These are phyloP conservation scores for Heliconius ismenius DNA, from an alignment of 2,888 invertebrate species.

Conservation along the genomic window DNA sequence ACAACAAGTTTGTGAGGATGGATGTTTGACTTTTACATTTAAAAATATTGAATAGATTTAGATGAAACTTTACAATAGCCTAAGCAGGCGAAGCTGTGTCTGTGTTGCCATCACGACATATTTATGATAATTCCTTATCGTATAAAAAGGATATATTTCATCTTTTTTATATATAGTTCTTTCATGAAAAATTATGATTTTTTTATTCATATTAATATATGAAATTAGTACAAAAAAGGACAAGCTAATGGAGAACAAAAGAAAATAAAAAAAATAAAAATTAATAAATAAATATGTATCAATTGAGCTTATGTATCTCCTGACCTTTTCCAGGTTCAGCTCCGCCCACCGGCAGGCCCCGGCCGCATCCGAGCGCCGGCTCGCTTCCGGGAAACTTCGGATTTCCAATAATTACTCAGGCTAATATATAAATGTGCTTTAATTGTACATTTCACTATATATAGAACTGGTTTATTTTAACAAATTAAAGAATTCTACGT, in stretches of 20 bases:
- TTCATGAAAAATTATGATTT: too few relatives aligned
- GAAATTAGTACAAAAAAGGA: too few relatives aligned
- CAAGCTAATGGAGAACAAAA: background rate
- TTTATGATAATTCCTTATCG: too few relatives aligned
- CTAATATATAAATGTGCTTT: conserved; percentile 45
- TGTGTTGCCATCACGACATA: too few relatives aligned
- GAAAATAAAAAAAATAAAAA: background rate
- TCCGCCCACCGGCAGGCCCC: conserved; percentile 39
- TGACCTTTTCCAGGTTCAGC: conserved; percentile 30
- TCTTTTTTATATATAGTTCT: too few relatives aligned
- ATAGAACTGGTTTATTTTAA: background rate
- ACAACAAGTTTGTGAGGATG: too few relatives aligned
- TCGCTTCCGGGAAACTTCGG: conserved; percentile 44
- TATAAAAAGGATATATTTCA: too few relatives aligned
- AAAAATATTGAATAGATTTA: too few relatives aligned
- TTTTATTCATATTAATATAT: too few relatives aligned
- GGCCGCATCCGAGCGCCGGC: conserved; percentile 43
- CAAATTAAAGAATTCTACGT: background rate
- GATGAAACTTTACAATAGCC: too few relatives aligned
- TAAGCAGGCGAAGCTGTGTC: too few relatives aligned
- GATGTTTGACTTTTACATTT: too few relatives aligned
- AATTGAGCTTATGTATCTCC: conserved; percentile 25
- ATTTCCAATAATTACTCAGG: conserved; percentile 51
- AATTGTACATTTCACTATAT: conserved; percentile 28
- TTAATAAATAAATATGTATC: background rate